Evolutionary conservation across 2,888 invertebrate species (phyloP).

Genomic region (Brenthis hecate): DNA sequence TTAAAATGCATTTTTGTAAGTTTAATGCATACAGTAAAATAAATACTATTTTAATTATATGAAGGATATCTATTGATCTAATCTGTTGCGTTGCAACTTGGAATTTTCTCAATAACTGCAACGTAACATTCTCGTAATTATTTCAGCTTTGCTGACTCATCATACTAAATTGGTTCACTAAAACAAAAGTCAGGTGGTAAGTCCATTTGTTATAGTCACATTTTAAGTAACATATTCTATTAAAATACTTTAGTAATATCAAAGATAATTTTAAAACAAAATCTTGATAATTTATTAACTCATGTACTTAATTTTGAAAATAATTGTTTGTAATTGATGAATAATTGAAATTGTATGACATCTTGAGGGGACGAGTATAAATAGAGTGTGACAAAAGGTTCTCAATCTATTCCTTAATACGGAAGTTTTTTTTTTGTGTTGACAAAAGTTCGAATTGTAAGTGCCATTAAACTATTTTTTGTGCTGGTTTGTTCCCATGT

Average conservation of each 20-base stretch:
- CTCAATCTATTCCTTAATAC: slow-evolving; percentile 36
- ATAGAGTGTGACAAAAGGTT: slow-evolving; percentile 35
- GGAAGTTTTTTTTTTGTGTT: slow-evolving; percentile 45
- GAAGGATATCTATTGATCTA: neutral
- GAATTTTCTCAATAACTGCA: slow-evolving; percentile 25
- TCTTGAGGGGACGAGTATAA: slow-evolving; percentile 16
- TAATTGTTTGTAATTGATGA: slow-evolving; percentile 4
- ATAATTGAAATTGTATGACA: slow-evolving; percentile 15
- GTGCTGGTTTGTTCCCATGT: slow-evolving; percentile 35
- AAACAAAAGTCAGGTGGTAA: slow-evolving; percentile 17
- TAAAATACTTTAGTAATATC: too few species aligned
- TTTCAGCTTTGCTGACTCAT: slow-evolving; percentile 27
- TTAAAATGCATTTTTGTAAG: too few species aligned
- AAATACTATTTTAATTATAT: neutral
- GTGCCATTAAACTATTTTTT: slow-evolving; percentile 49
- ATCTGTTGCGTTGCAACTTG: slow-evolving; percentile 12
- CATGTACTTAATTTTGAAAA: neutral
- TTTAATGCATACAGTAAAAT: too few species aligned
- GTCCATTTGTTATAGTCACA: neutral
- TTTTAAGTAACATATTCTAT: too few species aligned
- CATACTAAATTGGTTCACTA: slow-evolving; percentile 24
- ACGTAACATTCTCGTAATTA: slow-evolving; percentile 18
- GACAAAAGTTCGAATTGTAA: slow-evolving; percentile 50
- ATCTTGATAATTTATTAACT: too few species aligned
- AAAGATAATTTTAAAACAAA: too few species aligned